Base-by-base conservation (phyloP, 2,888 invertebrate species). In the Ornithoptera priamus region DNA sequence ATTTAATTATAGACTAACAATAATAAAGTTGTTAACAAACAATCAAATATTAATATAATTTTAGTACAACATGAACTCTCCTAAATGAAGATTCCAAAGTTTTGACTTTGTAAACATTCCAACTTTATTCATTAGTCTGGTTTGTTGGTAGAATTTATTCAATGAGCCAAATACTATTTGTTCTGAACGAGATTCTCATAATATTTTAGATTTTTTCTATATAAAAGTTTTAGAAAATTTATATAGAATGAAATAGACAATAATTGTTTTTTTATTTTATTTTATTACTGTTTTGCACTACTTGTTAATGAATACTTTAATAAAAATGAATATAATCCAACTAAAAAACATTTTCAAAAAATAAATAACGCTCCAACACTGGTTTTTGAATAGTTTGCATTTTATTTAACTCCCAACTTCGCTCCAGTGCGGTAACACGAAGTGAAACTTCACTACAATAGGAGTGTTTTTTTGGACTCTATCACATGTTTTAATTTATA, bases 21-120 rank as follows among this genome's bases (percentile, higher is more conserved):
- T 60, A 36, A 60, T 36, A 60, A 60, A 60, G 30, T 60, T 36
- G 12, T 60, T 60, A 60, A 60, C 18, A 60, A 60, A 60, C 60
- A 60, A 60, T 60, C 60, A 60, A 60, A 60, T 60, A 60, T 60
- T 60, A 60, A 60, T 60, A 60, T 60, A 60, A 60, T 60, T 60
- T 36, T 18, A 36, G 36, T 36, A 60, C 17, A 60, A 60, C 60
- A 60, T 60, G 58, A 60, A 60, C 60, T 60, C 36, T 60, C 60
- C 60, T 60, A 30, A 60, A 36, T 60, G 60, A 60, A 60, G 60
- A 60, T 60, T 60, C 15, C 24, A 36, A 60, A 60, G 60, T 60
- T 60, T 60, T 36, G 60, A 36, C 60, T 60, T 36, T 22, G 60
- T 60, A 60, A 60, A 60, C 60, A 60, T 60, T 60, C 58, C 60